These are phyloP conservation scores for Tetragonula clypearis DNA, from an alignment of 1,140 invertebrate species.

Conservation along the genomic window DNA sequence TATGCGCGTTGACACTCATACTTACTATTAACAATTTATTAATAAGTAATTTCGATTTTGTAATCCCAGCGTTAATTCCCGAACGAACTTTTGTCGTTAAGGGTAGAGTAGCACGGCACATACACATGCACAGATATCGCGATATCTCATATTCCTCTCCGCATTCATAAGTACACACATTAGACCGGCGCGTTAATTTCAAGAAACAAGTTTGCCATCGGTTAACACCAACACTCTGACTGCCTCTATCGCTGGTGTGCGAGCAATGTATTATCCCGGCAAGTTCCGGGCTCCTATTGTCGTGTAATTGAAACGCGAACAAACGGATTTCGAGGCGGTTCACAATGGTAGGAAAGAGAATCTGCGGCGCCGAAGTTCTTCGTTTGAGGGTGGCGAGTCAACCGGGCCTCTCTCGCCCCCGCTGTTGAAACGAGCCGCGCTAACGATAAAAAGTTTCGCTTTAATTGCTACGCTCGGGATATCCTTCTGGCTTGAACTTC, in stretches of 20 bases:
- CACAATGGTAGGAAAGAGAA: conserved; percentile 49
- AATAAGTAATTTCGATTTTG: no score
- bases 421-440: conserved; percentile 15
- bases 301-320: conserved; percentile 63
- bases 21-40: no score
- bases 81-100: no score
- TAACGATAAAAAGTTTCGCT: conserved; percentile 60
- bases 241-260: conserved; percentile 29
- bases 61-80: no score
- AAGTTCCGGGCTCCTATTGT: conserved; percentile 56
- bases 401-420: not conserved
- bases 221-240: conserved; percentile 40
- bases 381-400: conserved; percentile 28
- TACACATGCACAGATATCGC: no score
- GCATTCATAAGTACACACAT: not conserved
- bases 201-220: conserved; percentile 36
- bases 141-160: not conserved
- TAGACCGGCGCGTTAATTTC: conserved; percentile 29
- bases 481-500: conserved; percentile 44
- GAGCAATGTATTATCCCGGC: conserved; percentile 41
- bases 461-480: conserved; percentile 61
- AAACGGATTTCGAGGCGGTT: conserved; percentile 63
- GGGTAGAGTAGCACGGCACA: no score
- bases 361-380: conserved; percentile 53
- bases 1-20: no score